phyloP scores from a whole-genome alignment of 2,113 vertebrate genomes.

The Aythya baeri region DNA sequence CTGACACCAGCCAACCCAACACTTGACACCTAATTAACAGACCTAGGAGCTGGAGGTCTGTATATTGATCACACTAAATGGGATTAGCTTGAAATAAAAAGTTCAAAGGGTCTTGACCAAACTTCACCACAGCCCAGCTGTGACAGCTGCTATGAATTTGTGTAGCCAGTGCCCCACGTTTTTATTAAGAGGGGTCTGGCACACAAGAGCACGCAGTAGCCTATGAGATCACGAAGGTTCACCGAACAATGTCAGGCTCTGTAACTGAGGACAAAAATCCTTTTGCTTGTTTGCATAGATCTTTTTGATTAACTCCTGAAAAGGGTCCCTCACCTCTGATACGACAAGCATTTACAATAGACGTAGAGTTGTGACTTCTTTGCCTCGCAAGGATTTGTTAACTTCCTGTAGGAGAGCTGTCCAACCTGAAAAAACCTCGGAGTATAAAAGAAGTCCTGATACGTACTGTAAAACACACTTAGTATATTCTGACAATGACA shows the following conservation, averaged over 20 bases:
- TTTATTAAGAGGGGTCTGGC: constrained; percentile 32
- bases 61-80: constrained; percentile 71
- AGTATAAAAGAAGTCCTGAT: neutral
- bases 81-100: constrained; percentile 74
- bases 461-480: neutral
- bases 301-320: constrained; percentile 48
- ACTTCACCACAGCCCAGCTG: constrained; percentile 52
- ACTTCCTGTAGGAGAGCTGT: constrained; percentile 4
- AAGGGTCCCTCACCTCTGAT: constrained; percentile 33
- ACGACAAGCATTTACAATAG: neutral
- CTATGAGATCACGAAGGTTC: constrained; percentile 34
- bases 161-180: constrained; percentile 34
- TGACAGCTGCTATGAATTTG: constrained; percentile 70
- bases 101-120: constrained; percentile 75
- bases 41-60: constrained; percentile 61
- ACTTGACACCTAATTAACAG: constrained; percentile 74
- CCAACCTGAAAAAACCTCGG: neutral
- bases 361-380: neutral
- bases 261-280: constrained; percentile 35
- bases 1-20: constrained; percentile 63
- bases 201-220: neutral
- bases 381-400: constrained; percentile 13
- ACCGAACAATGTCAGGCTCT: constrained; percentile 55
- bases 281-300: constrained; percentile 41
- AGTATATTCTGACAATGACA: neutral